Conservation (phyloP, 2,888 invertebrate genomes). For the Lutraria lutraria region DNA sequence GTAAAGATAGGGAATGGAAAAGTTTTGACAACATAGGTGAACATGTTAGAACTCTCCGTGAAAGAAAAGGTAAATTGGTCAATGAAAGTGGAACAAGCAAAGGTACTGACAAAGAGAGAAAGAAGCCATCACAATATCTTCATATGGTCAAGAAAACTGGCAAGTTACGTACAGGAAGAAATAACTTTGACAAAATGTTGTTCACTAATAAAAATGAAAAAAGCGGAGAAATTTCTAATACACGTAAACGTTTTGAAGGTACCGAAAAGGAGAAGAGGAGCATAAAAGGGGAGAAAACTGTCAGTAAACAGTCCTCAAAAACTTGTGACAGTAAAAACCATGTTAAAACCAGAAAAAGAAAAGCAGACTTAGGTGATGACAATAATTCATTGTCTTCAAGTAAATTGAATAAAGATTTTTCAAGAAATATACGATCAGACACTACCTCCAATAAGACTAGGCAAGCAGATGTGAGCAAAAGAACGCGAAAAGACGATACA, state of each 20-base stretch:
- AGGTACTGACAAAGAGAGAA: background rate
- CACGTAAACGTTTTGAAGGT: background rate
- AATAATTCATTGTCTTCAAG: background rate
- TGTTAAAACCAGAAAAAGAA: conserved; percentile 22
- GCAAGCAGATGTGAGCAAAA: background rate
- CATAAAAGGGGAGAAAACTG: background rate
- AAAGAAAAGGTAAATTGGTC: background rate
- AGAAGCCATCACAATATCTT: conserved; percentile 32
- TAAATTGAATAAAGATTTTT: background rate
- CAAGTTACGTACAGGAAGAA: conserved; percentile 38
- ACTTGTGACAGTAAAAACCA: background rate
- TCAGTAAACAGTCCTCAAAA: background rate
- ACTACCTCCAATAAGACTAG: background rate
- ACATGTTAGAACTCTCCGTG: background rate
- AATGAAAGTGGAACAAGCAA: background rate
- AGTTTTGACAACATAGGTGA: background rate
- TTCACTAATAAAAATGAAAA: conserved; percentile 25
- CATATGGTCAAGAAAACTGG: conserved; percentile 26
- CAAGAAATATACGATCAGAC: background rate
- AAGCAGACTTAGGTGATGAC: background rate
- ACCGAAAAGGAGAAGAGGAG: background rate
- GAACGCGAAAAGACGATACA: background rate
- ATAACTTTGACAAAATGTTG: conserved; percentile 56
- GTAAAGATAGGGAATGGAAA: background rate
- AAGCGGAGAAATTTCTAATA: background rate